phyloP scores from a whole-genome alignment of 2,113 vertebrate genomes.

The Elephas maximus region DNA sequence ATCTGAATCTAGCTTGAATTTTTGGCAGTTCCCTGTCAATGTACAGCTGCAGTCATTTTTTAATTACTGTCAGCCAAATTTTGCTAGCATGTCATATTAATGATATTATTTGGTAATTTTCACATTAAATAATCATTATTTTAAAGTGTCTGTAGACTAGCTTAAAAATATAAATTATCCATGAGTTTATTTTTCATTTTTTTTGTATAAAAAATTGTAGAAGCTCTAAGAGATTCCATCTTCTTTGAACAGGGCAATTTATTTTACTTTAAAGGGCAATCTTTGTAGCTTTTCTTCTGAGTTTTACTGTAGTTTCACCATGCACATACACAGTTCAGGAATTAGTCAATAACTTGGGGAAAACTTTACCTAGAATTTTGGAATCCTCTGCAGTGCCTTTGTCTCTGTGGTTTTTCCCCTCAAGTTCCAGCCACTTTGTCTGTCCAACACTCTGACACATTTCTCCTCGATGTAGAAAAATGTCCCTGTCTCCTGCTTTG shows the following conservation, averaged over 20 bases:
- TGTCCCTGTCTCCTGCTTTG: no score
- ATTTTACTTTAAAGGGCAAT: not conserved
- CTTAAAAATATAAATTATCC: not conserved
- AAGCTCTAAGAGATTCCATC: not conserved
- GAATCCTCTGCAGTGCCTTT: not conserved
- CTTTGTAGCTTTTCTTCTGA: not conserved
- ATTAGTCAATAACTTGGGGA: not conserved
- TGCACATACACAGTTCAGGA: not conserved
- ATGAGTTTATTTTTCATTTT: not conserved
- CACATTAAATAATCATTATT: not conserved
- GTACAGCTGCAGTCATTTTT: no score
- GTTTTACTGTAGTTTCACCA: not conserved
- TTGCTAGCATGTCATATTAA: no score
- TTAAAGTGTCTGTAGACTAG: not conserved
- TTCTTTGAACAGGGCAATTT: not conserved
- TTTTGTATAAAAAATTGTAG: not conserved
- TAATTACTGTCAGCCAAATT: no score
- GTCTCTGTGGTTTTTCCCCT: not conserved
- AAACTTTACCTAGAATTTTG: not conserved
- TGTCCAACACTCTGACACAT: not conserved
- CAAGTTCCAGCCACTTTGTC: not conserved
- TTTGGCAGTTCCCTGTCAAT: no score
- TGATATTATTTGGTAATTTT: no score
- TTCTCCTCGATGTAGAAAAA: not conserved
- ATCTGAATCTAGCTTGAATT: no score